A percentile compares a stretch with the other conserved stretches of the same genome.
These are phyloP conservation scores for Agrotis segetum DNA, from an alignment of 2,888 invertebrate species.

Conservation along the genomic window DNA sequence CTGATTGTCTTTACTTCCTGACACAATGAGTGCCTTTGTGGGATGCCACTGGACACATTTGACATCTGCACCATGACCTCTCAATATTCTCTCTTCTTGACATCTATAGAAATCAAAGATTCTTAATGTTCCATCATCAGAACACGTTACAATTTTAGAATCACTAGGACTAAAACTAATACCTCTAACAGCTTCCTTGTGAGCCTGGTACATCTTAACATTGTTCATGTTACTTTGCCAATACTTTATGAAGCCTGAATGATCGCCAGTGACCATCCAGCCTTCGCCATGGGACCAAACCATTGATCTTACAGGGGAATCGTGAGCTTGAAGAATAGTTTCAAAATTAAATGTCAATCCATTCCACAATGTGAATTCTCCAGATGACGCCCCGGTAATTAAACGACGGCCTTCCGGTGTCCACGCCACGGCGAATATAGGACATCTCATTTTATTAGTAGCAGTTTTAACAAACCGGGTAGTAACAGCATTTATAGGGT, in stretches of 20 bases:
- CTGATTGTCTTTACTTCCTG: conserved; percentile 99
- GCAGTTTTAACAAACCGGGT: conserved; percentile 99
- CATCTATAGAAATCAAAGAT: conserved; percentile 99
- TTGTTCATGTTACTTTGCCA: conserved; percentile 99
- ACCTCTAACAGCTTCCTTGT: conserved; percentile 99
- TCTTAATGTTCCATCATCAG: conserved; percentile 99
- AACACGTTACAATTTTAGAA: conserved; percentile 99
- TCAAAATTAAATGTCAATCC: conserved; percentile 99
- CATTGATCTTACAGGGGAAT: conserved; percentile 99
- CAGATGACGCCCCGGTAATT: conserved; percentile 99
- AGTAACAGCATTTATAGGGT: conserved; percentile 98
- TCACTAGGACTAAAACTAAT: conserved; percentile 99
- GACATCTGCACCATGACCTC: conserved; percentile 99
- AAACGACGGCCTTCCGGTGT: conserved; percentile 99
- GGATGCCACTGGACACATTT: conserved; percentile 99
- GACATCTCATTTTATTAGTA: conserved; percentile 99
- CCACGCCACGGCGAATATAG: conserved; percentile 99
- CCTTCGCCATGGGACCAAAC: conserved; percentile 99
- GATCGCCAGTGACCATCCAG: conserved; percentile 99
- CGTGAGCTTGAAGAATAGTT: conserved; percentile 99
- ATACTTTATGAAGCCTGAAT: conserved; percentile 99
- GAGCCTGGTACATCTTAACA: conserved; percentile 99
- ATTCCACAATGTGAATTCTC: conserved; percentile 99
- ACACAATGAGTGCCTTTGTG: conserved; percentile 98
- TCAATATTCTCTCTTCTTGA: conserved; percentile 98